Percentiles rank a stretch among this genome's conserved stretches.
Evolutionary conservation across 2,888 invertebrate genomes (phyloP).

Genomic region (Emmelina monodactyla): DNA sequence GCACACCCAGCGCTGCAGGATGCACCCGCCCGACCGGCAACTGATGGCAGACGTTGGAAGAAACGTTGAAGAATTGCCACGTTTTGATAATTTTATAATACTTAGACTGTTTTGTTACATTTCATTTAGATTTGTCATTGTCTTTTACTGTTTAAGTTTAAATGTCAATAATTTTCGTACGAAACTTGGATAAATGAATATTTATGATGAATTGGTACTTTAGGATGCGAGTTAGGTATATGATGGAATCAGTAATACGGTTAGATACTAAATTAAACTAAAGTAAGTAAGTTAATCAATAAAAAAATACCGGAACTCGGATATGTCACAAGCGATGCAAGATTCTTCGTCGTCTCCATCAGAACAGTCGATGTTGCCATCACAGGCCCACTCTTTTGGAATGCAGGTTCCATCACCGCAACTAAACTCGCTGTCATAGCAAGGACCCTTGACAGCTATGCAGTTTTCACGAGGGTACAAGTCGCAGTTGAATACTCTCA

Average conservation of each 20-base stretch:
- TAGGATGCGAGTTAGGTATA: too few relatives aligned
- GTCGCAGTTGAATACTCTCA: constrained; percentile 67
- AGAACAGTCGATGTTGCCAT: constrained; percentile 68
- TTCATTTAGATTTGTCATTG: too few relatives aligned
- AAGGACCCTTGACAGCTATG: constrained; percentile 51
- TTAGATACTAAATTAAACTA: too few relatives aligned
- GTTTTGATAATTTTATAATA: too few relatives aligned
- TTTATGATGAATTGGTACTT: too few relatives aligned
- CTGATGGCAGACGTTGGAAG: constrained; percentile 21
- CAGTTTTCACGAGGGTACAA: constrained; percentile 69
- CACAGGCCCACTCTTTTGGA: constrained; percentile 70
- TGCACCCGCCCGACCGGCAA: constrained; percentile 43
- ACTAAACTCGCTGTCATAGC: constrained; percentile 60
- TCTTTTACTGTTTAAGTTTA: too few relatives aligned
- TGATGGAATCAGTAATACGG: too few relatives aligned
- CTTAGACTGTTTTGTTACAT: too few relatives aligned
- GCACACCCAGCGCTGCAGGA: constrained; percentile 49
- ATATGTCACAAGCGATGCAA: constrained; percentile 43
- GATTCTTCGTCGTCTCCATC: constrained; percentile 69
- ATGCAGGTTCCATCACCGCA: constrained; percentile 69
- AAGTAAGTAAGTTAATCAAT: too few relatives aligned
- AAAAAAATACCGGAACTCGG: constrained; percentile 53
- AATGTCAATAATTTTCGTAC: too few relatives aligned
- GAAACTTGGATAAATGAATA: too few relatives aligned
- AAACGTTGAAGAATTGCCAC: neutral